Base-by-base conservation (phyloP, 1,140 invertebrate genomes). In the Vanessa atalanta region DNA sequence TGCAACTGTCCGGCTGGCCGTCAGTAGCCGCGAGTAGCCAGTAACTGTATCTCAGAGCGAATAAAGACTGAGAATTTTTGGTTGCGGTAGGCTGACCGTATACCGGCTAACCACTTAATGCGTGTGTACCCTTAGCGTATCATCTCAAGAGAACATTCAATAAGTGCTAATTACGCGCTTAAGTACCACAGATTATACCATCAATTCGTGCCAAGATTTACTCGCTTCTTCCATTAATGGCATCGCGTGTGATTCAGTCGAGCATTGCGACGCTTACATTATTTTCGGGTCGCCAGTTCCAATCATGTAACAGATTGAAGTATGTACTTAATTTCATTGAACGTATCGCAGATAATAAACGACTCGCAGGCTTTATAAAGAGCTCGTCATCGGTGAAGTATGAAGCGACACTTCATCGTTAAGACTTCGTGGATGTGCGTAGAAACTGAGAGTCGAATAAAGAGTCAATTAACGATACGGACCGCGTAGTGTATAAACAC, bases 381-480 rank as follows among this genome's bases (percentile, higher is more conserved):
- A 64, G 47, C 65, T 74, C 37, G 43, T 48, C 55, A 50, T 61
- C 68, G 26, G 23, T 70, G 57, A 53, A 64, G 66, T 65, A 57
- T 64, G 71, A 43, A 50, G 15, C 50, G 55, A 48, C 57, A 31
- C 23, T 70, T 61, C 55, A 70, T 79, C 73, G 75, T 70, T 79
- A 82, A 81, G 79, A 75, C 72, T 77, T 82, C 75, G 79, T 79
- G 76, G 80, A 83, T 80, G 80, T 79, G 71, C 63, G 55, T 65
- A 80, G 75, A 69, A 75, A 79, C 53, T 47, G 66, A 64, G 69
- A 75, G 72, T 75, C 80, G 78, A 75, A 85, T 89, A 86, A 87
- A 83, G 78, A 83, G 78, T 85, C 88, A 85, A 88, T 89, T 88
- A 87, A 87, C 83, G 88, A 88, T 83, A 81, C 81, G 78, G 79